A percentile compares a stretch with the other conserved stretches of the same genome.
These are phyloP conservation scores for Saccopteryx leptura DNA, from an alignment of 2,113 vertebrate genomes.

Conservation along the genomic window DNA sequence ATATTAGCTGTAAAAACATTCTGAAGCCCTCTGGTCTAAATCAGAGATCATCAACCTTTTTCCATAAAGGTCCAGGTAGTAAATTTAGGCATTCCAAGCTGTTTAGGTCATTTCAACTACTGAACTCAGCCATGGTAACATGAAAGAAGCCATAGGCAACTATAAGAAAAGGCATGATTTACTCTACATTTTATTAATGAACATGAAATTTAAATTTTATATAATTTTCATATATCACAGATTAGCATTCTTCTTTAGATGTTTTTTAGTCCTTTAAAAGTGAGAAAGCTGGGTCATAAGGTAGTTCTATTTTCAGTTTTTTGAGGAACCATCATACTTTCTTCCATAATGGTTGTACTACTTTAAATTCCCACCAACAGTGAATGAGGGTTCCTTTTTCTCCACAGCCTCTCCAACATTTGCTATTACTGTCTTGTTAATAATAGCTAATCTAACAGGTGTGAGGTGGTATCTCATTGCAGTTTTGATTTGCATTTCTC, in stretches of 20 bases:
- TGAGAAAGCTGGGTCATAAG: not conserved
- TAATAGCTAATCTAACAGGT: too few species aligned
- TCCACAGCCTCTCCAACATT: too few species aligned
- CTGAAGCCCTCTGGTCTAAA: conserved; percentile 17
- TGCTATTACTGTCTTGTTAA: too few species aligned
- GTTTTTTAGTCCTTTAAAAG: not conserved
- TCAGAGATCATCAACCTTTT: not conserved
- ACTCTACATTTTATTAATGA: not conserved
- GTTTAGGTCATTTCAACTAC: not conserved
- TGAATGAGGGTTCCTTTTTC: too few species aligned
- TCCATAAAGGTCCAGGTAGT: not conserved
- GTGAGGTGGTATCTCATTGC: too few species aligned
- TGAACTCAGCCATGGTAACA: not conserved
- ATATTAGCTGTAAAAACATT: conserved; percentile 13
- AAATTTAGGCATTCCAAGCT: not conserved
- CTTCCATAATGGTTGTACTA: too few species aligned
- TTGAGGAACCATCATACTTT: too few species aligned
- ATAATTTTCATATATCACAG: conserved; percentile 29
- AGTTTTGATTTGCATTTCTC: too few species aligned
- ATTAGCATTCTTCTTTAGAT: not conserved
- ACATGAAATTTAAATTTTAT: conserved; percentile 34
- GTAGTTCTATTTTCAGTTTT: too few species aligned
- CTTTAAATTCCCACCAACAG: too few species aligned
- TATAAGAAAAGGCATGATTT: not conserved
- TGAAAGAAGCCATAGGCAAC: not conserved